Percentiles rank a stretch among this genome's conserved stretches.
Conservation (phyloP, 2,113 vertebrate species). For the Verasper variegatus region DNA sequence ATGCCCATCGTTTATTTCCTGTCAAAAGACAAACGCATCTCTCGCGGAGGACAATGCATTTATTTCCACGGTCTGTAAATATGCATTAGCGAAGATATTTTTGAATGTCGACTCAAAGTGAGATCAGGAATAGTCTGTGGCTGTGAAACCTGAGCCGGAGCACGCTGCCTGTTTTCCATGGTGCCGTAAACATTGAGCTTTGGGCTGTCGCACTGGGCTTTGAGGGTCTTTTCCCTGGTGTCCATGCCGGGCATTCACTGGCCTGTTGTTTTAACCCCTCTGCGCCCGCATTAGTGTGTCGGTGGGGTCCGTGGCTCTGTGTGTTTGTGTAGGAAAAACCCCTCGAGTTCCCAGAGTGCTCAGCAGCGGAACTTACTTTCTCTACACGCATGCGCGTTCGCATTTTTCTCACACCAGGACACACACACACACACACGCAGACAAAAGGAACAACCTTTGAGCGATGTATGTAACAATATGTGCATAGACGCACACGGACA, state of each 20-base stretch:
- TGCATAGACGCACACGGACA: background rate
- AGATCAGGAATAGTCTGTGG: constrained; percentile 44
- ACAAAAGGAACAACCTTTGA: constrained; percentile 28
- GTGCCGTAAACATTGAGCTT: constrained; percentile 48
- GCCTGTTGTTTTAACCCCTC: constrained; percentile 73
- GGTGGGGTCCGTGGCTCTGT: constrained; percentile 18
- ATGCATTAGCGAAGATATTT: background rate
- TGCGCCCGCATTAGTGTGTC: constrained; percentile 55
- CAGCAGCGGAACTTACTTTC: constrained; percentile 31
- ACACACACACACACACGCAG: constrained; percentile 5
- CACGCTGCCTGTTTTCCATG: constrained; percentile 29
- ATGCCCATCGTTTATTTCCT: background rate
- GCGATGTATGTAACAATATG: background rate
- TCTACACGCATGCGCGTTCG: background rate
- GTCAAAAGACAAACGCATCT: background rate
- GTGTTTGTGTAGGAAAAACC: constrained; percentile 63
- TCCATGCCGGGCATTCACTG: constrained; percentile 29
- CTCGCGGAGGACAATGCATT: background rate
- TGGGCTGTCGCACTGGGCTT: constrained; percentile 22
- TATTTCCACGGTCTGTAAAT: background rate
- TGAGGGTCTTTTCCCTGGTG: constrained; percentile 49
- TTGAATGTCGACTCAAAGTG: background rate
- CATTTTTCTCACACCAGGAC: constrained; percentile 23
- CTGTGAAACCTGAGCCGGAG: constrained; percentile 43
- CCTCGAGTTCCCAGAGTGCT: constrained; percentile 48